Evolutionary conservation across 1,140 invertebrate genomes (phyloP), one percentile per base, ranked within the genome.

Genomic region (Papilio helenus): DNA sequence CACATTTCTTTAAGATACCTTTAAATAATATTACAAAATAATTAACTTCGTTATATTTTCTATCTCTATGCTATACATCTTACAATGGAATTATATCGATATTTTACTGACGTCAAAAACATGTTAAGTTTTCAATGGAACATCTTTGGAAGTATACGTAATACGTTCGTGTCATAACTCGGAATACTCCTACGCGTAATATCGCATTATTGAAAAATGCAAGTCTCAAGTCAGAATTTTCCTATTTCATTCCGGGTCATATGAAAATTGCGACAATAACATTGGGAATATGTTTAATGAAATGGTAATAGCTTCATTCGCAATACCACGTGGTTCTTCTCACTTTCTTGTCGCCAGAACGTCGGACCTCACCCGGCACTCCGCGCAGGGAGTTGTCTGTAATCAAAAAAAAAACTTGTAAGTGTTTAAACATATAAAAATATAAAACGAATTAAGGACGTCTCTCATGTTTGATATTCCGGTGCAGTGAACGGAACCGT

Each of bases 321-420:
- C 91, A 94, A 73, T 94, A 94, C 93, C 93, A 94, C 46, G 93
- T 94, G 0, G 93, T 94, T 83, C 93, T 85, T 80, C 93, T 85
- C 9, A 85, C 39, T 87, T 89, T 92, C 84, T 93, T 94, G 58
- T 94, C 92, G 34, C 86, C 84, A 14, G 83, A 84, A 23, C 92
- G 79, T 20, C 90, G 85, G 29, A 93, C 92, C 83, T 94, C 93
- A 16, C 93, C 93, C 3, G 93, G 92, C 58, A 94, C 93, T 71
- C 92, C 92, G 20, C 92, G 88, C 3, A 94, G 86, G 14, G 92
- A 94, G 86, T 93, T 94, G 88, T 94, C 93, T 94, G 88, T 10
- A 94, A 93, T 79, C 42, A 85, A 86, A 73, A 77, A 81, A 79
- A 76, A 73, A 39, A 76, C 29, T 18, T 61, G 14, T n/a, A 44